These are phyloP conservation scores for Gavia stellata DNA, from an alignment of 2,113 vertebrate genomes.

Conservation along the genomic window DNA sequence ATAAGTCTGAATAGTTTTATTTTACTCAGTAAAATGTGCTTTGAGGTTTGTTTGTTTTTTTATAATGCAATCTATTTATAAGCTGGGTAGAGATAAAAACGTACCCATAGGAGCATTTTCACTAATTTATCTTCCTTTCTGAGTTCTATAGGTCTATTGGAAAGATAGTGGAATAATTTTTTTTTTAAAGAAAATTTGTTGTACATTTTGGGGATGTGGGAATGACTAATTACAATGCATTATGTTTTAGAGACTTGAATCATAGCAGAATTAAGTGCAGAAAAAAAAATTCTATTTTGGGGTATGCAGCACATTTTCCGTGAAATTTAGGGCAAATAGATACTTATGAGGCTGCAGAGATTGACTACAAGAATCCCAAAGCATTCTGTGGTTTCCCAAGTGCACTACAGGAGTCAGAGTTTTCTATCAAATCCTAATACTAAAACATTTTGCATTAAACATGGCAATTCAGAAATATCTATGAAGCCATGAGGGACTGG, in stretches of 20 bases:
- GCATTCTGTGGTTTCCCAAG: background rate
- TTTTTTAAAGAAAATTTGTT: background rate
- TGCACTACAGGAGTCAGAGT: background rate
- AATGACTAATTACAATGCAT: background rate
- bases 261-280: background rate
- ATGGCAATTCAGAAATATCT: background rate
- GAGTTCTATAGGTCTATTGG: background rate
- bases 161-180: background rate
- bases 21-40: background rate
- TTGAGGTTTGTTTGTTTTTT: background rate
- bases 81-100: background rate
- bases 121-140: background rate
- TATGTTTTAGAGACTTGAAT: background rate
- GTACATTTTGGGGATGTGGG: background rate
- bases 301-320: background rate
- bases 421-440: background rate
- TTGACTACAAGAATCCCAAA: background rate
- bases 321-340: background rate
- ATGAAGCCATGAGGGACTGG: rapidly evolving
- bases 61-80: background rate
- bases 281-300: background rate
- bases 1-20: background rate
- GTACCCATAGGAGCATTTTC: background rate
- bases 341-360: background rate
- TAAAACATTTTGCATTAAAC: background rate